A percentile compares a stretch with the other conserved stretches of the same genome.
Evolutionary conservation across 2,888 invertebrate genomes (phyloP).

Genomic region (Tetragonisca angustula): DNA sequence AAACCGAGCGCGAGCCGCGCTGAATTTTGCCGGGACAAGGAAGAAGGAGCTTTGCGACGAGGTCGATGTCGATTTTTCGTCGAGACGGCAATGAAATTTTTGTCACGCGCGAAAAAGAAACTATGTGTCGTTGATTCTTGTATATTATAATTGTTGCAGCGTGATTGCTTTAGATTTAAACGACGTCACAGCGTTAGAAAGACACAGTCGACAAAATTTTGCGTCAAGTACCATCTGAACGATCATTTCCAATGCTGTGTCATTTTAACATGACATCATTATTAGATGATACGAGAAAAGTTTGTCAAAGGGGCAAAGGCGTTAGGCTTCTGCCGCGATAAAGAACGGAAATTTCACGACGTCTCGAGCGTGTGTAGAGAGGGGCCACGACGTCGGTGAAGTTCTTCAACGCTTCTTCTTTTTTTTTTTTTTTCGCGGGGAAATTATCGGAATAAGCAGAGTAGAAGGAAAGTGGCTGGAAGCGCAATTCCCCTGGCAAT

Average conservation of each 20-base stretch:
- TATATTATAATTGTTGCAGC: no score
- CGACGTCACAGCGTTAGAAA: no score
- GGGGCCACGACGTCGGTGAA: constrained; percentile 26
- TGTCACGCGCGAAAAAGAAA: constrained; percentile 19
- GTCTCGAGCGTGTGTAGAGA: constrained; percentile 13
- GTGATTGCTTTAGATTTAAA: no score
- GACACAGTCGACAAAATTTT: no score
- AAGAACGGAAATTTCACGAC: constrained; percentile 2
- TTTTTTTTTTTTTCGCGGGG: constrained; percentile 48
- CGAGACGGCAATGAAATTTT: constrained; percentile 50
- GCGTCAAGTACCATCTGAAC: no score
- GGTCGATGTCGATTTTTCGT: constrained; percentile 60
- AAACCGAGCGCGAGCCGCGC: constrained; percentile 44
- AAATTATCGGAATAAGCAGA: constrained; percentile 69
- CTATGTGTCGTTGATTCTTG: not conserved
- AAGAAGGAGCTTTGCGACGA: constrained; percentile 39
- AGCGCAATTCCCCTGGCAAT: constrained; percentile 70
- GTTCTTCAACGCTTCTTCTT: constrained; percentile 36
- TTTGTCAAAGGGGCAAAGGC: no score
- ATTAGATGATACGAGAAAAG: no score
- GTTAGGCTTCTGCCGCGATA: not conserved
- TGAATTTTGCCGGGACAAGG: constrained; percentile 37
- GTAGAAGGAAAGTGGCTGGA: constrained; percentile 66
- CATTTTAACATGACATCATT: no score
- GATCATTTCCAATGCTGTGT: no score